phyloP scores from a whole-genome alignment of 2,888 invertebrate species.

The Aradus depressus region DNA sequence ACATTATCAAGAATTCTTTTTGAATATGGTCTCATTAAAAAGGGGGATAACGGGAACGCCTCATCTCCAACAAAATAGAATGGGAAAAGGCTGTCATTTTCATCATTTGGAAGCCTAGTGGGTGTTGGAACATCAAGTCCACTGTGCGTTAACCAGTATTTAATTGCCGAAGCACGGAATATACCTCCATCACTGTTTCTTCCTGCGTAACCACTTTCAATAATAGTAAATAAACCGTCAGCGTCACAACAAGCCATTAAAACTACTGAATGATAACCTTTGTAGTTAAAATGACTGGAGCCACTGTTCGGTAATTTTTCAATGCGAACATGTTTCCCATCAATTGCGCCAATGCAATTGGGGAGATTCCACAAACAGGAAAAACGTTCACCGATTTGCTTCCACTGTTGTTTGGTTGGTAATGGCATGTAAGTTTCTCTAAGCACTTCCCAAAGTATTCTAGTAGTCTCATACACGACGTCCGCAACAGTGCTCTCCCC shows the following conservation, averaged over 20 bases:
- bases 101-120: constrained; percentile 12
- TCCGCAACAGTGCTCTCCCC: no score
- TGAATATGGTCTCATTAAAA: constrained; percentile 32
- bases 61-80: constrained; percentile 27
- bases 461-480: no score
- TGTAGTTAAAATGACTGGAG: constrained; percentile 33
- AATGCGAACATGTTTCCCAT: constrained; percentile 33
- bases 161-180: constrained; percentile 30
- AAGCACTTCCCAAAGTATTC: no score
- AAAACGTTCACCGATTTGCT: constrained; percentile 30
- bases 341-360: constrained; percentile 31
- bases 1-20: constrained; percentile 26
- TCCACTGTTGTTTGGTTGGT: no score
- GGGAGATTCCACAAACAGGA: constrained; percentile 31
- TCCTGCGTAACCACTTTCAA: constrained; percentile 32
- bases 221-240: constrained; percentile 32
- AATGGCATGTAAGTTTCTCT: no score
- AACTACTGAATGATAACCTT: constrained; percentile 32
- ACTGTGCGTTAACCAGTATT: no score
- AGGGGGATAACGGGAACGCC: constrained; percentile 29
- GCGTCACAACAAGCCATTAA: constrained; percentile 33
- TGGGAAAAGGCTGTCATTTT: constrained; percentile 19
- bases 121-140: constrained; percentile 21
- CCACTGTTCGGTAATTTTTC: constrained; percentile 29
- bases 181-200: constrained; percentile 34